phyloP scores from a whole-genome alignment of 2,113 vertebrate species.

The Brienomyrus brachyistius region DNA sequence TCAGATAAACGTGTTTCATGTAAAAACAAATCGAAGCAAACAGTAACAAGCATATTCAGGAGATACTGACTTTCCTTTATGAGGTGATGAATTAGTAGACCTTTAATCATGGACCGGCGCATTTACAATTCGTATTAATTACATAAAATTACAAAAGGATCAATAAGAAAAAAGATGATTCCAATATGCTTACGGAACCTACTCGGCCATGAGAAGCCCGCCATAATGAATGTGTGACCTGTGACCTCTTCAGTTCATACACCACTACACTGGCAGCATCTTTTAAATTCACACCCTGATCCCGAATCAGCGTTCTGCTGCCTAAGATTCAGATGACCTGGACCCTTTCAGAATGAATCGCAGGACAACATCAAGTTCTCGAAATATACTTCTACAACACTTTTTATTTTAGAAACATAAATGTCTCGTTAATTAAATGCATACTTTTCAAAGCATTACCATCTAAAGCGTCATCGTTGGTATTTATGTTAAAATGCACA shows the following conservation, averaged over 20 bases:
- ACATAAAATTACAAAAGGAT: background rate
- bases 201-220: background rate
- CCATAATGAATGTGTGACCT: background rate
- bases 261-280: background rate
- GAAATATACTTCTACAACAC: background rate
- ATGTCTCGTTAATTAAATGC: background rate
- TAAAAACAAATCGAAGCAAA: background rate
- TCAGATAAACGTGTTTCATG: background rate
- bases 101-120: background rate
- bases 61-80: background rate
- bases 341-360: background rate
- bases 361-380: background rate
- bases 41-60: background rate
- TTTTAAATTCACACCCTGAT: background rate
- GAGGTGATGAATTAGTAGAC: background rate
- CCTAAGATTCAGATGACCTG: background rate
- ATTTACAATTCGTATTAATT: background rate
- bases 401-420: background rate
- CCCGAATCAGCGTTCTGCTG: background rate
- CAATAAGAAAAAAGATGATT: background rate
- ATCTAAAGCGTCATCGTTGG: background rate
- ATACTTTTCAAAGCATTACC: background rate
- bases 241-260: background rate
- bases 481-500: background rate
- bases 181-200: background rate